Conservation (phyloP, 2,888 invertebrate species). For the Thecocarcelia acutangulata region DNA sequence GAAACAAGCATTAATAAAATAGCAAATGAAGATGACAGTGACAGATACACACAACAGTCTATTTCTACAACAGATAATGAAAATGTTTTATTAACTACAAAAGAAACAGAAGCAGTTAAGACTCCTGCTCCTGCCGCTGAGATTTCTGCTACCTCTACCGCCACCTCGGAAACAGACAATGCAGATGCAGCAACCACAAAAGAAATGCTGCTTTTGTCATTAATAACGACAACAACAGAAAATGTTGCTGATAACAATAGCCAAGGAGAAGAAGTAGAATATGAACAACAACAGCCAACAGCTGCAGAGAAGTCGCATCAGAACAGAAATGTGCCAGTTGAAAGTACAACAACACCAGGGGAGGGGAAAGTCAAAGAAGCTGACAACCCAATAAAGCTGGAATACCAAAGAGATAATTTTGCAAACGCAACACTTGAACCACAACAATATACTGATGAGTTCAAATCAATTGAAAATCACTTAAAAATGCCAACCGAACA, state of each 20-base stretch:
- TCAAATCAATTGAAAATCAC: slow-evolving; percentile 26
- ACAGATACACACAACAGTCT: slow-evolving; percentile 31
- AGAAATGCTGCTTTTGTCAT: slow-evolving; percentile 35
- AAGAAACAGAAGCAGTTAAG: slow-evolving; percentile 30
- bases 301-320: slow-evolving; percentile 10
- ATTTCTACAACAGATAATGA: slow-evolving; percentile 42
- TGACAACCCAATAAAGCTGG: slow-evolving; percentile 1
- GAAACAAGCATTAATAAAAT: slow-evolving; percentile 29
- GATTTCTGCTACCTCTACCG: background rate
- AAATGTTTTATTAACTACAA: slow-evolving; percentile 51
- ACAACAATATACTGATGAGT: background rate
- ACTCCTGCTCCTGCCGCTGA: slow-evolving; percentile 13
- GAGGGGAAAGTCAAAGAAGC: background rate
- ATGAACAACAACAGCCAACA: slow-evolving; percentile 29
- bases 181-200: slow-evolving; percentile 31
- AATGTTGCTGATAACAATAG: slow-evolving; percentile 16
- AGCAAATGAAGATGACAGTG: slow-evolving; percentile 42
- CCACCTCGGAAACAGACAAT: slow-evolving; percentile 19
- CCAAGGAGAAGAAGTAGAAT: too few species aligned
- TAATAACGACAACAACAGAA: slow-evolving; percentile 43
- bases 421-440: slow-evolving; percentile 11
- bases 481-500: background rate
- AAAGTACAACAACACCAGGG: background rate
- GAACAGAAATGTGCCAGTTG: background rate
- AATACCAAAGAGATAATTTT: slow-evolving; percentile 13